Base-by-base conservation (phyloP, 64 coral and sea anemone species). In the Montipora capricornis region DNA sequence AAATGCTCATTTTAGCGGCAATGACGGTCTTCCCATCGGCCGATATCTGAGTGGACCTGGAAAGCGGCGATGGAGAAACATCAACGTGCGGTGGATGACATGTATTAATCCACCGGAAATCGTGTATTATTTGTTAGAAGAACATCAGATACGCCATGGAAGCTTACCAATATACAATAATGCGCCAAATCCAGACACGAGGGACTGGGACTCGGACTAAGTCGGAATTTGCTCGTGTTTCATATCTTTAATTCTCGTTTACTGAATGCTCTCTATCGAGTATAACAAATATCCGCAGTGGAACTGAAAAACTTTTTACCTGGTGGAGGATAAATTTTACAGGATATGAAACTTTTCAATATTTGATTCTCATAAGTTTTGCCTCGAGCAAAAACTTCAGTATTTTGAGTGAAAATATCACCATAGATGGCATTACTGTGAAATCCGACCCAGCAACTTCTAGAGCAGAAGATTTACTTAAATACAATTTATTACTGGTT, bases 1-100 rank as follows among this genome's bases (percentile, higher is more conserved):
- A 47, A 99, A 99, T 75, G 98, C 98, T 3, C 98, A 99, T 90
- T 99, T 99, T 85, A 99, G 98, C 44, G 98, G 98, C 2, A 99
- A 99, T 37, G 98, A 99, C 76, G 98, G 98, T 4, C 90, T 99
- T 81, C 89, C 98, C 37, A 95, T 99, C 66, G 98, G 98, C 0
- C 64, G 94, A 77, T 99, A 94, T 79, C 48, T 99, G 2, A 99
- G 81, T 8, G 95, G 98, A 10, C 69, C 92, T 14, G 98, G 91
- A 50, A 94, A 87, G 14, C 87, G 68, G 47, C 77, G 91, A n/a
- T 99, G 98, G 98, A 92, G 57, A 17, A 87, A 90, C 57, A 74
- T 99, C 10, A 78, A 75, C 14, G 95, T 99, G 5, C 92, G 95
- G 0, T 99, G 98, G 98, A 92, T 99, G 95, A 64, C 98, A 3